A percentile compares a stretch with the other conserved stretches of the same genome.
Evolutionary conservation across 2,113 vertebrate species (phyloP).

Genomic region (Carassius auratus): DNA sequence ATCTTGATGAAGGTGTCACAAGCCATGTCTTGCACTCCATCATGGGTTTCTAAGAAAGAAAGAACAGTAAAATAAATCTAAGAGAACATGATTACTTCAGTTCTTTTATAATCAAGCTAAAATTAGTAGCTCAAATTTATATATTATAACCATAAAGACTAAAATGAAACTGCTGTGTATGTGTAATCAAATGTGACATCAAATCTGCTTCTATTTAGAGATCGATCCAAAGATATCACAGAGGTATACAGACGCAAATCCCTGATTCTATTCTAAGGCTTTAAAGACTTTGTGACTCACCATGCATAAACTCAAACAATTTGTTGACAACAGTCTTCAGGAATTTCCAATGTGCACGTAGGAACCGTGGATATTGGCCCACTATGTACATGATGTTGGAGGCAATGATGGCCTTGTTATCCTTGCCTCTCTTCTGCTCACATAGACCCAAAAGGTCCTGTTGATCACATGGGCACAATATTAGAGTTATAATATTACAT

Average conservation of each 20-base stretch:
- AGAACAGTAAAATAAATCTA: not conserved
- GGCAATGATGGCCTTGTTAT: no score
- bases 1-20: no score
- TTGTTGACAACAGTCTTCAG: slow-evolving; percentile 88
- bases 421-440: no score
- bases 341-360: no score
- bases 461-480: no score
- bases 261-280: not conserved
- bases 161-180: no score
- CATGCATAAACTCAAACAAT: slow-evolving; percentile 98
- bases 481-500: no score
- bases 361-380: no score
- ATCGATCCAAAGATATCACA: not conserved
- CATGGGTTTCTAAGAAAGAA: slow-evolving; percentile 87
- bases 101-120: not conserved
- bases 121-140: slow-evolving; percentile 2
- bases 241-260: not conserved
- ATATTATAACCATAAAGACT: not conserved
- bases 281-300: slow-evolving; percentile 70
- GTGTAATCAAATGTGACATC: slow-evolving; percentile 10
- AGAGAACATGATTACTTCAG: not conserved
- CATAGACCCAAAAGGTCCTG: no score
- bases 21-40: slow-evolving; percentile 99
- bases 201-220: not conserved
- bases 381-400: no score